Percentiles rank a stretch among this genome's conserved stretches.
phyloP scores from a whole-genome alignment of 2,797 vertebrate species.

The Bradypus variegatus region DNA sequence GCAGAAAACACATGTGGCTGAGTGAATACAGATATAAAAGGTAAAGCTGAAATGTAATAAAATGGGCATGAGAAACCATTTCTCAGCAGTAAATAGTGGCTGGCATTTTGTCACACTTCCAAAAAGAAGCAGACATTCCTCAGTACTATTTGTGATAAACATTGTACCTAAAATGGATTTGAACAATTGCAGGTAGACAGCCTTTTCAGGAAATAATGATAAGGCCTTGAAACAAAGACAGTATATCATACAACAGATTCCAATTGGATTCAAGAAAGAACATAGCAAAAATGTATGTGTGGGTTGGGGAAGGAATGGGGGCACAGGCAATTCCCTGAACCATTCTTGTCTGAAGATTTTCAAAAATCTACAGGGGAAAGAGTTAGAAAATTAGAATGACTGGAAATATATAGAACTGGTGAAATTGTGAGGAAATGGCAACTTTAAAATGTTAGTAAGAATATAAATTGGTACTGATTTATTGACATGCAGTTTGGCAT shows the following conservation, averaged over 20 bases:
- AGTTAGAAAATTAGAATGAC: neutral
- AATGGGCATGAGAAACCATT: neutral
- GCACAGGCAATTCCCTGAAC: neutral
- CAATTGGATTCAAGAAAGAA: neutral
- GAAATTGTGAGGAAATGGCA: neutral
- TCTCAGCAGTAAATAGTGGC: neutral
- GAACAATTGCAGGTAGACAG: neutral
- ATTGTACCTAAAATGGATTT: neutral
- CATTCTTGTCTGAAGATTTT: neutral
- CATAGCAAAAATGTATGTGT: neutral
- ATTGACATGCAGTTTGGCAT: neutral
- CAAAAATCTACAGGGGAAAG: neutral
- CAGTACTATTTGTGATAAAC: neutral
- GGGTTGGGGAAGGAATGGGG: neutral
- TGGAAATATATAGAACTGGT: neutral
- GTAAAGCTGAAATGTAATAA: neutral
- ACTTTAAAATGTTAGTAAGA: neutral
- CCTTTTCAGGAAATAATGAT: neutral
- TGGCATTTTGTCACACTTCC: too few relatives aligned
- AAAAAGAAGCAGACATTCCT: neutral
- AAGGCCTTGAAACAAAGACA: neutral
- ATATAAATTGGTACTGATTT: neutral
- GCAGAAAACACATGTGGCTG: neutral
- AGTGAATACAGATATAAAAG: neutral
- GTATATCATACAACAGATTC: neutral